These are phyloP conservation scores for Rutilus rutilus DNA, from an alignment of 2,113 vertebrate genomes.

Conservation along the genomic window DNA sequence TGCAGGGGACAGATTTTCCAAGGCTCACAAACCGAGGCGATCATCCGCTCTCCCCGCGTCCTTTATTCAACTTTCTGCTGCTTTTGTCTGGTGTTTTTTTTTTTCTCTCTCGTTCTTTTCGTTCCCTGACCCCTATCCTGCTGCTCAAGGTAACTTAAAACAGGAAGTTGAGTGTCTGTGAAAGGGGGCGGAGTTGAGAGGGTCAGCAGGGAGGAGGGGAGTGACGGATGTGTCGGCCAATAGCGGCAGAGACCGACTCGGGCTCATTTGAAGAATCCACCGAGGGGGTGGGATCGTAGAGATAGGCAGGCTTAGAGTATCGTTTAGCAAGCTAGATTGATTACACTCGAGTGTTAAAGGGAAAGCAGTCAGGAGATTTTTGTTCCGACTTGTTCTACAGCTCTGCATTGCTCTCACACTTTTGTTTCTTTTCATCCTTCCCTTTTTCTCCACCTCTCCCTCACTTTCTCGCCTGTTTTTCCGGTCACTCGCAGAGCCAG, in stretches of 20 bases:
- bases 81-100: conserved; percentile 58
- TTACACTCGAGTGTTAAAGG: conserved; percentile 95
- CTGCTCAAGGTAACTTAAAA: conserved; percentile 99
- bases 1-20: conserved; percentile 63
- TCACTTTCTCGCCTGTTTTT: conserved; percentile 46
- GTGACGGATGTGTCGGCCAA: conserved; percentile 72
- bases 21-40: conserved; percentile 60
- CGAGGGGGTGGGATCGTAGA: conserved; percentile 65
- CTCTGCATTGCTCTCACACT: conserved; percentile 60
- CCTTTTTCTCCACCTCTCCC: conserved; percentile 13
- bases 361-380: conserved; percentile 88
- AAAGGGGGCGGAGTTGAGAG: conserved; percentile 73
- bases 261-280: conserved; percentile 63
- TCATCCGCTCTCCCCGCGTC: conserved; percentile 47
- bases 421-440: conserved; percentile 17
- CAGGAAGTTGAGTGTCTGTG: conserved; percentile 90
- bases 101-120: conserved; percentile 72
- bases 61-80: conserved; percentile 66
- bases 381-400: conserved; percentile 78
- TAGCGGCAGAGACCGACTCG: conserved; percentile 57
- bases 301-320: conserved; percentile 82
- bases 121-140: conserved; percentile 95
- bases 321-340: conserved; percentile 94
- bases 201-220: conserved; percentile 54
- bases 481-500: conserved; percentile 68